Conservation (phyloP, 1,140 invertebrate genomes). For the Frieseomelitta varia region DNA sequence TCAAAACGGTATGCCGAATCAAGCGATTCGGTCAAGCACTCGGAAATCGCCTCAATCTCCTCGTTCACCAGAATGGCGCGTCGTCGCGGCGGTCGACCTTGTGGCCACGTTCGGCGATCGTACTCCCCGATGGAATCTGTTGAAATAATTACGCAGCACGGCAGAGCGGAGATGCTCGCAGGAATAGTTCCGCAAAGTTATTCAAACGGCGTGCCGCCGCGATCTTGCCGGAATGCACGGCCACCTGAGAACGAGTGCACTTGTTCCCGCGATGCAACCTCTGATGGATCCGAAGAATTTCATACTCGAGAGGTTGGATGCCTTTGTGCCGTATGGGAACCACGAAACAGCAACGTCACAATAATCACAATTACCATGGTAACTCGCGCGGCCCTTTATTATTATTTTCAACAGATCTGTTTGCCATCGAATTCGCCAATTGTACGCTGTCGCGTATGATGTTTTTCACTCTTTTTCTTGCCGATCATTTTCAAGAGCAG, state of each 20-base stretch:
- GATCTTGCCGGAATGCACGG: background rate
- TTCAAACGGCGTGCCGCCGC: background rate
- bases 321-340: slow-evolving; percentile 8
- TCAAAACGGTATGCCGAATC: background rate
- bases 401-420: no score
- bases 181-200: slow-evolving; percentile 16
- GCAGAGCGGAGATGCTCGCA: background rate
- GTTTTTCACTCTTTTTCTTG: no score
- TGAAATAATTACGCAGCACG: background rate
- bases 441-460: fast-evolving
- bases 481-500: no score
- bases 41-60: background rate
- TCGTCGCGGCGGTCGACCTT: background rate
- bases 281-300: slow-evolving; percentile 7
- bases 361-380: background rate
- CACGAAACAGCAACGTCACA: slow-evolving; percentile 16
- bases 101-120: background rate
- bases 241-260: background rate
- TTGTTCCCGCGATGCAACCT: background rate
- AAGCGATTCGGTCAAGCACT: background rate
- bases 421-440: background rate
- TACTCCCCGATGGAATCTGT: background rate
- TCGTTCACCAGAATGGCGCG: no score
- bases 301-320: background rate
- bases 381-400: background rate